Base-by-base conservation (phyloP, 2,113 vertebrate genomes). In the Mastomys natalensis region DNA sequence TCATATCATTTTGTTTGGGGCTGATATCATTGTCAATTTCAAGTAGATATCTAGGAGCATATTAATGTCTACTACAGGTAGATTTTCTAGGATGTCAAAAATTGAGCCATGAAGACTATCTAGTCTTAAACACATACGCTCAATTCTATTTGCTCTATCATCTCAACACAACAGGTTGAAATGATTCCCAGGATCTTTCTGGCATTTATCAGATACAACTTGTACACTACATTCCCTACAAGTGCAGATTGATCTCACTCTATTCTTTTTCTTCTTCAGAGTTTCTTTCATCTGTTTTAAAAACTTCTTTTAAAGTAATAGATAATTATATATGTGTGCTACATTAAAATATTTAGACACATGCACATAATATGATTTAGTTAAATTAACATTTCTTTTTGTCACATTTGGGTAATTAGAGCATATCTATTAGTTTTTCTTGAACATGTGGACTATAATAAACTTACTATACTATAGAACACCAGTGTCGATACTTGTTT, bases 1-100 rank as follows among this genome's bases (percentile, higher is more conserved):
- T 26, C 11, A 60, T 16, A 64, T 62, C 22, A 87, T 87, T 90
- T 80, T 92, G 68, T 78, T 93, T 87, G 82, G 68, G 64, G 60
- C 34, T 24, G 77, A 34, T 9, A 92, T 90, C 45, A 43, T 78
- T 95, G 94, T 43, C 37, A 90, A 81, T 51, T 96, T 87, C 70
- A 87, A 77, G 62, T 73, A 92, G 34, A 72, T 53, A 66, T 94
- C 93, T 12, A 94, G 60, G 58, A 93, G 68, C 22, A 29, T 17
- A n/a, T 34, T 78, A 80, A 87, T 48, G 89, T 87, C 26, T 24
- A n/a, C 62, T 90, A 90, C 80, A 90, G 55, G 31, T 74, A 16
- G 31, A 55, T 55, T 53, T 95, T 80, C 68, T 70, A 74, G 74
- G 90, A 91, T 87, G 74, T 94, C 89, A 78, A 86, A 94, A 94